These are phyloP conservation scores for Xerus inauris DNA, from an alignment of 2,113 vertebrate genomes.

Conservation along the genomic window DNA sequence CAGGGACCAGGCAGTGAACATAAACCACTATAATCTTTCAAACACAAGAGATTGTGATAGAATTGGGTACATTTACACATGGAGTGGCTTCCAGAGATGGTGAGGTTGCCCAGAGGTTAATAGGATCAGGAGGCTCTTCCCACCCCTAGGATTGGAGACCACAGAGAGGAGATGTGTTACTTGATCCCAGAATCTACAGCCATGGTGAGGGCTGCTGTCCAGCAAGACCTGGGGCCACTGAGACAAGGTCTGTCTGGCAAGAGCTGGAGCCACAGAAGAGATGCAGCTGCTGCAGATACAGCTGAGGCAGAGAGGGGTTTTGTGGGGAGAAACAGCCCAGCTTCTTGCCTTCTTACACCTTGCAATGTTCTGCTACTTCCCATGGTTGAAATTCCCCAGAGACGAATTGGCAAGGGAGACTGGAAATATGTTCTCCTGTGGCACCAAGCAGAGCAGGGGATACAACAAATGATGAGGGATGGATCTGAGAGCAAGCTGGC, in stretches of 20 bases:
- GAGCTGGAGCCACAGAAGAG: neutral
- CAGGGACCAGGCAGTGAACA: neutral
- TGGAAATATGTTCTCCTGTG: neutral
- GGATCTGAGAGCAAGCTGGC: neutral
- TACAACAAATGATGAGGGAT: fast-evolving
- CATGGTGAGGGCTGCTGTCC: no score
- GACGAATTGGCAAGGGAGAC: neutral
- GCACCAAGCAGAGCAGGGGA: neutral
- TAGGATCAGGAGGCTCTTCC: neutral
- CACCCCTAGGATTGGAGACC: neutral
- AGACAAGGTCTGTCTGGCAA: no score
- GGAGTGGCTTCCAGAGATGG: neutral
- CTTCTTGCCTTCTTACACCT: neutral
- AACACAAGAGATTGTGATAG: neutral
- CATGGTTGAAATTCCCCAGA: neutral
- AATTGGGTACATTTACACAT: neutral
- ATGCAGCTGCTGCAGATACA: neutral
- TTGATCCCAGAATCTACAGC: neutral
- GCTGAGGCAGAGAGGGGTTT: neutral
- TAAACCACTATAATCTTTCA: neutral
- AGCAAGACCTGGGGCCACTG: neutral
- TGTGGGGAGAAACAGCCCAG: neutral
- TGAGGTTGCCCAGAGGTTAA: neutral
- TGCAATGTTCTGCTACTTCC: neutral
- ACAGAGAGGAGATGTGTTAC: neutral